Evolutionary conservation across 1,140 invertebrate genomes (phyloP).

Genomic region (Scaptomyza hsui): DNA sequence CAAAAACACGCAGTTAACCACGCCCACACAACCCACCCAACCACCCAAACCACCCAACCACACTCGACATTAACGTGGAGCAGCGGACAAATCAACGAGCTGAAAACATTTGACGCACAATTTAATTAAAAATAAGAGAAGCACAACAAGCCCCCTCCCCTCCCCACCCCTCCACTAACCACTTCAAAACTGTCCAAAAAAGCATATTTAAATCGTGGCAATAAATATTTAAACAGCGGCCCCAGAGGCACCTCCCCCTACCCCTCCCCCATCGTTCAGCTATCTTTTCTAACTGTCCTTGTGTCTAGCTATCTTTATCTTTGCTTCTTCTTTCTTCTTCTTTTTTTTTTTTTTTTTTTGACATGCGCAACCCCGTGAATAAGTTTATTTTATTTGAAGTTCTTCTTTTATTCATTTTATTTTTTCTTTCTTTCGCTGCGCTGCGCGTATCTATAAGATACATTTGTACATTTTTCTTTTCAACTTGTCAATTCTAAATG

Average conservation of each 20-base stretch:
- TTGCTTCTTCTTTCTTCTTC: background rate
- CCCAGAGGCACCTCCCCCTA: background rate
- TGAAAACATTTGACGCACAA: slow-evolving; percentile 79
- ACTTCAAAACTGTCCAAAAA: background rate
- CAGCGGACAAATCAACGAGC: slow-evolving; percentile 57
- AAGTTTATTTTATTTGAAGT: background rate
- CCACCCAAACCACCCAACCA: background rate
- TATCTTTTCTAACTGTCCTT: background rate
- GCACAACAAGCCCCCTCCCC: background rate
- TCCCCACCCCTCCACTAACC: background rate
- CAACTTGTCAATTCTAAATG: no score
- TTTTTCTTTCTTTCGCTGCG: no score
- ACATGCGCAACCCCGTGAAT: background rate
- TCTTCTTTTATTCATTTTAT: background rate
- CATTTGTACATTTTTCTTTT: slow-evolving; percentile 22
- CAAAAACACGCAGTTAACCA: slow-evolving; percentile 22
- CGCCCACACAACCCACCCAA: slow-evolving; percentile 26
- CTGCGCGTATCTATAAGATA: slow-evolving; percentile 34
- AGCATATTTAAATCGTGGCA: slow-evolving; percentile 8
- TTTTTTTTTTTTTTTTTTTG: background rate
- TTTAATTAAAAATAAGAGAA: slow-evolving; percentile 75
- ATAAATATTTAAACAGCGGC: slow-evolving; percentile 23
- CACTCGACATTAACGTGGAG: slow-evolving; percentile 5
- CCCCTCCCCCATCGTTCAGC: background rate
- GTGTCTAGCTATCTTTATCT: slow-evolving; percentile 1